Evolutionary conservation across 2,888 invertebrate genomes (phyloP).

Genomic region (Gibbula magus): DNA sequence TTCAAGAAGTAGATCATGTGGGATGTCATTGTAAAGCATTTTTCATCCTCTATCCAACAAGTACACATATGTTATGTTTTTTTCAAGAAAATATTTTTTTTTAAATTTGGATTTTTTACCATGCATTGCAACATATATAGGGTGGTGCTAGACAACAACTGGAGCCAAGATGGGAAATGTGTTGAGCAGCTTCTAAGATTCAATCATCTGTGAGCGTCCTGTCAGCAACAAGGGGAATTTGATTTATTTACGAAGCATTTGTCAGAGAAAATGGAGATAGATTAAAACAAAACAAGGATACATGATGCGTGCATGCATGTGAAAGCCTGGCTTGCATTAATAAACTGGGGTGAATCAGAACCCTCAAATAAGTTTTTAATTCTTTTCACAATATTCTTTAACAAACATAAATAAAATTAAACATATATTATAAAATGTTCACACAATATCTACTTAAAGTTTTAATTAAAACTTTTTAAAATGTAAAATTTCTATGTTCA

Average conservation of each 20-base stretch:
- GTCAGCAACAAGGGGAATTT: slow-evolving; percentile 22
- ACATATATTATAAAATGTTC: too few relatives aligned
- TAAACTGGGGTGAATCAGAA: slow-evolving; percentile 14
- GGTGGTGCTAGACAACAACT: slow-evolving; percentile 19
- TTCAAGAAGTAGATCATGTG: neutral
- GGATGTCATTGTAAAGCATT: neutral
- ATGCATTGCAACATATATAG: slow-evolving; percentile 1
- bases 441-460: too few relatives aligned
- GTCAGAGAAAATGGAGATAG: slow-evolving; percentile 24
- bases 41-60: neutral
- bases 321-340: neutral
- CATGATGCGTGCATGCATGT: slow-evolving; percentile 20
- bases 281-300: slow-evolving; percentile 25
- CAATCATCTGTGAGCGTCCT: slow-evolving; percentile 20
- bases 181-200: slow-evolving; percentile 18
- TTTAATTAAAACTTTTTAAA: too few relatives aligned
- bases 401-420: too few relatives aligned
- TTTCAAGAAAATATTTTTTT: neutral
- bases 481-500: too few relatives aligned
- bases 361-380: neutral
- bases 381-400: neutral
- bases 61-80: neutral
- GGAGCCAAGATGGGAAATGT: slow-evolving; percentile 22
- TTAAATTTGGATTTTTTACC: neutral
- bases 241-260: slow-evolving; percentile 25